Conservation (phyloP, 2,797 vertebrate species). For the Aeoliscus strigatus region DNA sequence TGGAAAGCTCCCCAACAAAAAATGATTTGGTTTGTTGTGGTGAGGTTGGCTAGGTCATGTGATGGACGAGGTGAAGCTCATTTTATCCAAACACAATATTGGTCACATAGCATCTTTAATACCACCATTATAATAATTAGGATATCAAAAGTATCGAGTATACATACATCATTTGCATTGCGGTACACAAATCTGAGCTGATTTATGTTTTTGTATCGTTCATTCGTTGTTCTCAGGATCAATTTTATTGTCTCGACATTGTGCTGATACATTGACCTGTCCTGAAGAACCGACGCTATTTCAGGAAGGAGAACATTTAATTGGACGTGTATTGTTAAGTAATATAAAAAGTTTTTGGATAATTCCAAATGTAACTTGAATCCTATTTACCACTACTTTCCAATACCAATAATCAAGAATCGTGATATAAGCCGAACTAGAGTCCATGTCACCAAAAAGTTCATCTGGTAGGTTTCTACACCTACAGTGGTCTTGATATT, state of each 20-base stretch:
- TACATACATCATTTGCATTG: slow-evolving; percentile 80
- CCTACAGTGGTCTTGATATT: slow-evolving; percentile 60
- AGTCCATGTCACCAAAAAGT: slow-evolving; percentile 72
- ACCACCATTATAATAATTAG: slow-evolving; percentile 79
- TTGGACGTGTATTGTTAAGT: slow-evolving; percentile 74
- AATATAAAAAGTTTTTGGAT: slow-evolving; percentile 72
- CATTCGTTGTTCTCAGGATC: slow-evolving; percentile 67
- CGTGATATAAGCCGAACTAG: slow-evolving; percentile 73
- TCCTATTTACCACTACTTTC: slow-evolving; percentile 76
- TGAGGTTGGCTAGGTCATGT: background rate
- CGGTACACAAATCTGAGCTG: slow-evolving; percentile 73
- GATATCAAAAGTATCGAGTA: slow-evolving; percentile 78
- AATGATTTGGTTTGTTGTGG: too few relatives aligned
- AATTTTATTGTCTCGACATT: slow-evolving; percentile 72
- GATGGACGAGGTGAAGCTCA: slow-evolving; percentile 27
- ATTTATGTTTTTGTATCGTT: slow-evolving; percentile 73
- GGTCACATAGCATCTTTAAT: slow-evolving; percentile 80
- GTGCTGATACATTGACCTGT: slow-evolving; percentile 73
- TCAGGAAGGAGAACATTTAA: slow-evolving; percentile 76
- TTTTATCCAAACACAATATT: slow-evolving; percentile 55
- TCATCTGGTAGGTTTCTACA: slow-evolving; percentile 56
- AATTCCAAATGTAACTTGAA: slow-evolving; percentile 78
- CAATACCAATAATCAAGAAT: slow-evolving; percentile 76
- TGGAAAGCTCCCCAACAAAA: too few relatives aligned
- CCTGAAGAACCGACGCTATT: slow-evolving; percentile 69